These are phyloP conservation scores for Neodiprion lecontei DNA, from an alignment of 1,140 invertebrate genomes.

Conservation along the genomic window DNA sequence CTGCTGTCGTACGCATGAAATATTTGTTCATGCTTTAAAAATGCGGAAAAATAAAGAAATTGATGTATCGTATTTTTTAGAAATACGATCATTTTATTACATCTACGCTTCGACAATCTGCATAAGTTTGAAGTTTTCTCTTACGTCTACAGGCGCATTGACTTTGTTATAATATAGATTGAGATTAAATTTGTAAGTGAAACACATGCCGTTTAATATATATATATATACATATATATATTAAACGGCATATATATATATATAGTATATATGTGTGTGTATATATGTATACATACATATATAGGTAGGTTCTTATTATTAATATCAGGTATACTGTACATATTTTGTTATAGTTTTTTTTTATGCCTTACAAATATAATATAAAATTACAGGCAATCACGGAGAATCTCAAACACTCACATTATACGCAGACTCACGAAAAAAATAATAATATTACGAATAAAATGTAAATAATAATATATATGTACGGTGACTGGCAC, in stretches of 20 bases:
- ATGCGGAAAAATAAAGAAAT: no score
- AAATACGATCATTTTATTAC: no score
- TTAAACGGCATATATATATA: no score
- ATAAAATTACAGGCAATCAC: conserved; percentile 62
- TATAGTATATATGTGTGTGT: no score
- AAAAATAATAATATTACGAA: not conserved
- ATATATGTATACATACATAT: not conserved
- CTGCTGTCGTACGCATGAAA: no score
- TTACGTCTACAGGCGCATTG: no score
- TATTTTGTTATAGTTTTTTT: conserved; percentile 43
- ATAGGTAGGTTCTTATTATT: conserved; percentile 58
- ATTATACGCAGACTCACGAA: not conserved
- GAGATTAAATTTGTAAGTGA: not conserved
- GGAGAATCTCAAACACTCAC: conserved; percentile 38
- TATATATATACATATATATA: no score
- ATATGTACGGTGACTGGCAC: no score
- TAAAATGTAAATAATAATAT: not conserved
- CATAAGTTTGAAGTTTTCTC: no score
- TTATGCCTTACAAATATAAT: conserved; percentile 62
- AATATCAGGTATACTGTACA: conserved; percentile 61
- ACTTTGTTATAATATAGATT: not conserved
- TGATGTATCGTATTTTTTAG: no score
- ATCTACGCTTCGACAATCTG: no score
- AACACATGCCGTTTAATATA: not conserved
- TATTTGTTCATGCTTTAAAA: no score